A percentile compares a stretch with the other conserved stretches of the same genome.
Evolutionary conservation across 1,140 invertebrate species (phyloP).

Genomic region (Coptotermes formosanus): DNA sequence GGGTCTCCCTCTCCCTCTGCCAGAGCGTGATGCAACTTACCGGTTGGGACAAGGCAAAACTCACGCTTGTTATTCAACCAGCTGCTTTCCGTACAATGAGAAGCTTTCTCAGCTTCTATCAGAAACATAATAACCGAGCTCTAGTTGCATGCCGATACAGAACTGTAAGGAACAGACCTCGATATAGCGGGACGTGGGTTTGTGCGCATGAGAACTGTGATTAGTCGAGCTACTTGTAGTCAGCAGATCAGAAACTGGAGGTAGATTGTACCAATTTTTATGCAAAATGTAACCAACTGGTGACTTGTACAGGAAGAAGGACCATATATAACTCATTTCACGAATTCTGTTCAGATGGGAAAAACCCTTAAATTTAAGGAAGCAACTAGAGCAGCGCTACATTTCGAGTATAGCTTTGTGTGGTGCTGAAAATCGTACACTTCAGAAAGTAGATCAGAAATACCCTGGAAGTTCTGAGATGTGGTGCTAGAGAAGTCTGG

Average conservation of each 20-base stretch:
- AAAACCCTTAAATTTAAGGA: too few relatives aligned
- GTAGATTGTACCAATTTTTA: background rate
- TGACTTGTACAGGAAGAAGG: too few relatives aligned
- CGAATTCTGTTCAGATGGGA: too few relatives aligned
- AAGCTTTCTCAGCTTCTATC: slow-evolving; percentile 9
- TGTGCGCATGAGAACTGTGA: background rate
- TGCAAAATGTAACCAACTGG: too few relatives aligned
- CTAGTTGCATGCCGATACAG: background rate
- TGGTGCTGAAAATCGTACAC: too few relatives aligned
- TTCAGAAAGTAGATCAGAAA: too few relatives aligned
- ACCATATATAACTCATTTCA: too few relatives aligned
- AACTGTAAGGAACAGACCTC: too few relatives aligned
- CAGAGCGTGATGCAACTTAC: background rate
- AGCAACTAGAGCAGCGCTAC: too few relatives aligned
- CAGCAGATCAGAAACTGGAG: background rate
- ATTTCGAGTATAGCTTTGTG: too few relatives aligned
- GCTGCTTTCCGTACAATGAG: background rate
- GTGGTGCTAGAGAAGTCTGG: too few relatives aligned
- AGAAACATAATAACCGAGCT: background rate
- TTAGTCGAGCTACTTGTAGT: background rate
- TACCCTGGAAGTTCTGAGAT: too few relatives aligned
- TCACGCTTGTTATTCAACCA: background rate
- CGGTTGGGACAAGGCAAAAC: slow-evolving; percentile 4
- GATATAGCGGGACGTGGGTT: background rate
- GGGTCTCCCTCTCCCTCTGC: background rate